Conservation (phyloP, 2,113 vertebrate genomes). For the Esox niger region DNA sequence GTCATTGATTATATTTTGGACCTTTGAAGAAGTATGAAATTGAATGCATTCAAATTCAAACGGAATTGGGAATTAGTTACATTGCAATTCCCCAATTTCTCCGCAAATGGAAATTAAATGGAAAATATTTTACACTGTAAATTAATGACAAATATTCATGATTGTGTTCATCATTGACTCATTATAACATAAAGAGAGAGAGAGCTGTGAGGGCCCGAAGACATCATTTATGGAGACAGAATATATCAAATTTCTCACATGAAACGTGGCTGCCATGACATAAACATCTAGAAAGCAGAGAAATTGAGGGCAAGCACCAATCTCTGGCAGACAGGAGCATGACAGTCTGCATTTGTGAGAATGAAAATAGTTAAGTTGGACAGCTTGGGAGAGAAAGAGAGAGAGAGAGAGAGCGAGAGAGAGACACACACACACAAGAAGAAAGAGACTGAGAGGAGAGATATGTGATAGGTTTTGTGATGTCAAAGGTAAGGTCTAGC, state of each 20-base stretch:
- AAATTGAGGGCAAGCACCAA: neutral
- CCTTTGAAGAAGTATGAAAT: too few species aligned
- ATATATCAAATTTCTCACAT: neutral
- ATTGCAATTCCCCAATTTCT: too few species aligned
- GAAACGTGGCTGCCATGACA: constrained; percentile 8
- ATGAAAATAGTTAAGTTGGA: neutral
- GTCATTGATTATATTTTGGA: too few species aligned
- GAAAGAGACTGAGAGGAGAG: neutral
- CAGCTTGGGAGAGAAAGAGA: neutral
- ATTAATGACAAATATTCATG: too few species aligned
- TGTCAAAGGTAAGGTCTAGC: neutral
- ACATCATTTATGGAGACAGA: neutral
- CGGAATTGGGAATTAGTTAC: too few species aligned
- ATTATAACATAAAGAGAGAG: neutral
- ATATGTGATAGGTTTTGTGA: neutral
- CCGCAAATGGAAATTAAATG: too few species aligned
- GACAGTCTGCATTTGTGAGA: neutral
- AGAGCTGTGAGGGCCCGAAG: neutral
- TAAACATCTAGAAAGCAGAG: constrained; percentile 9
- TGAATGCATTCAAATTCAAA: too few species aligned
- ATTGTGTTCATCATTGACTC: too few species aligned
- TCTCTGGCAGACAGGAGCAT: constrained; percentile 1
- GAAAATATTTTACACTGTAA: too few species aligned
- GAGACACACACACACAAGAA: too few species aligned
- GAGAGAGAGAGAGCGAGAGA: neutral